Evolutionary conservation across 2,888 invertebrate species (phyloP), one percentile per base, ranked within the genome.

Genomic region (Drosophila nr. fundita): DNA sequence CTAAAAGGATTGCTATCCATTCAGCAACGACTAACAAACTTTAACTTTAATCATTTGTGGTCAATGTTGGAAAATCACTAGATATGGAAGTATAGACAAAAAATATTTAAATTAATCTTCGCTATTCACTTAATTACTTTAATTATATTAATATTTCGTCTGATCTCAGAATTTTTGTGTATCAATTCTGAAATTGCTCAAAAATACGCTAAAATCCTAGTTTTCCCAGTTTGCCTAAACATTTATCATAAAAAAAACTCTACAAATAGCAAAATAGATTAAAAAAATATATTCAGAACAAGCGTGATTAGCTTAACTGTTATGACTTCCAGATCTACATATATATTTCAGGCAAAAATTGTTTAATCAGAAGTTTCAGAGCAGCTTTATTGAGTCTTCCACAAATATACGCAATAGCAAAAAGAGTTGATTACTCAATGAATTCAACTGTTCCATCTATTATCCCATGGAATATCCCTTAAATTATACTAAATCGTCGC

Each of bases 401-500:
- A 7, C 15, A 45, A 21, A 24, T 27, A 30, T 27, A 27, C 1
- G 10, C 13, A 27, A 50, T 55, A 40, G 29, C 21, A 24, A 38
- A 24, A 61, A 40, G 30, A 71, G 38, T 62, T 71, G 54, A 71
- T 40, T 49, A 54, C 27, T 5, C 7, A 62, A 55, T 8, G n/a
- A 15, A 24, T 55, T 29, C 32, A 3, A 40, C 49, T 36, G 29
- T 52, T 29, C 15, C 4, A 32, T 8, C 42, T 13, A 13, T 24
- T n/a, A 0, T 42, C 11, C 30, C 8, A 30, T 45, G 29, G 38
- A 70, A 60, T 54, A 30, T 27, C 4, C 27, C 57, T 68, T 61
- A 53, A 62, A 45, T 64, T 57, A 30, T 49, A n/a, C 60, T 15
- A 77, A 74, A 77, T 67, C 58, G 73, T 68, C 40, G 71, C 66